Evolutionary conservation across 2,888 invertebrate genomes (phyloP), one percentile per base, ranked within the genome.

Genomic region (Caenorhabditis plicata): DNA sequence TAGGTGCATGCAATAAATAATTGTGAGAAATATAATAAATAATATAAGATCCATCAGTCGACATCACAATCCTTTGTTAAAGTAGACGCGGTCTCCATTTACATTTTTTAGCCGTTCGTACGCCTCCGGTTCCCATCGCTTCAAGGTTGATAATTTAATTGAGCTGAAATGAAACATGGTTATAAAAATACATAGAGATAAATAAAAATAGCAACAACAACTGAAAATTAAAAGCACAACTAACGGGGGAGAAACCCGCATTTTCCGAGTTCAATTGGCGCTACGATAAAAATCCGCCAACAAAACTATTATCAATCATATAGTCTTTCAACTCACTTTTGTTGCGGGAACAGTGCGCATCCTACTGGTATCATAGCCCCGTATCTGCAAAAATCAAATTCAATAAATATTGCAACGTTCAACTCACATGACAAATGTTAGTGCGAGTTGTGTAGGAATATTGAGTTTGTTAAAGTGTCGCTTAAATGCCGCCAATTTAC

Each of bases 391-490:
- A 4, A n/a, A n/a, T 7, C 3, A 39, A 15, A 33, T 23, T 33
- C 8, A 31, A 22, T 11, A 13, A 25, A 33, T 33, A 17, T 26
- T 17, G 3, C 50, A 43, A 9, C 15, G n/a, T n/a, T 26, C 9
- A 64, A 88, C 90, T 88, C 82, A 91, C 91, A 89, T 90, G 80
- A 88, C 86, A 72, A 91, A 91, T 31, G 90, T 89, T 72, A 88
- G 84, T 56, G 88, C 83, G 0, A 74, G 66, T 85, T 92, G 92
- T 76, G 91, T 88, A 11, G 90, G 90, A 29, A 87, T 88, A 82
- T 91, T 75, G n/a, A 75, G 90, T 1, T 90, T 85, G 82, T 87
- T 86, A 57, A 86, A 86, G 71, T 90, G 88, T 75, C 85, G 85
- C 77, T 87, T 86, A 87, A 91, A 90, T 86, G 88, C 89, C 0